Evolutionary conservation across 2,113 vertebrate genomes (phyloP).

Genomic region (Psettodes erumei): DNA sequence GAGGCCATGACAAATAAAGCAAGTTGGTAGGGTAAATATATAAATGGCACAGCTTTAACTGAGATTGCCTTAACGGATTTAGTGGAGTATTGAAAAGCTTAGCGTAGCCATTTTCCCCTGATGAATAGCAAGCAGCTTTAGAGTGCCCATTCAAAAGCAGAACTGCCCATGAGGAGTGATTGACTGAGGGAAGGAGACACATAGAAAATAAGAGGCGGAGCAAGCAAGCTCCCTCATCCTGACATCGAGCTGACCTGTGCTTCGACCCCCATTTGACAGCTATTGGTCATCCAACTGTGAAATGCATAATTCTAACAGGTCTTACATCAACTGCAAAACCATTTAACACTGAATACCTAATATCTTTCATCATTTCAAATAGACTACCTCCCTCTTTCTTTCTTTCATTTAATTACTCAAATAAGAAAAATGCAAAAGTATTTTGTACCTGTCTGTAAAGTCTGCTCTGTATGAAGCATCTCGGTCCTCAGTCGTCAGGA

Average conservation of each 20-base stretch:
- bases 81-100: conserved; percentile 59
- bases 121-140: conserved; percentile 72
- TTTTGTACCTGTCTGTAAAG: conserved; percentile 24
- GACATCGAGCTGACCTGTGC: conserved; percentile 52
- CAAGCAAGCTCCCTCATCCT: conserved; percentile 19
- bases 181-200: conserved; percentile 45
- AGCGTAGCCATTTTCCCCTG: conserved; percentile 59
- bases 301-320: conserved; percentile 64
- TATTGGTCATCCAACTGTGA: conserved; percentile 74
- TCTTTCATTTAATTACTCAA: conserved; percentile 8
- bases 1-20: conserved; percentile 53
- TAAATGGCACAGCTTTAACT: conserved; percentile 60
- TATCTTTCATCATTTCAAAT: conserved; percentile 31
- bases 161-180: conserved; percentile 54
- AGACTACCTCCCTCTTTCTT: conserved; percentile 6
- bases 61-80: conserved; percentile 67
- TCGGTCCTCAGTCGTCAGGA: conserved; percentile 27
- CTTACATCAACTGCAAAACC: conserved; percentile 53
- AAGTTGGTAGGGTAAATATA: conserved; percentile 41
- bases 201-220: conserved; percentile 43
- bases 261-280: conserved; percentile 49
- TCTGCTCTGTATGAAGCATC: conserved; percentile 41
- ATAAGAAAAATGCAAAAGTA: conserved; percentile 31
- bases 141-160: conserved; percentile 57
- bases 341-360: conserved; percentile 46